Evolutionary conservation across 2,113 vertebrate species (phyloP), one percentile per base, ranked within the genome.

Genomic region (Fulica atra): DNA sequence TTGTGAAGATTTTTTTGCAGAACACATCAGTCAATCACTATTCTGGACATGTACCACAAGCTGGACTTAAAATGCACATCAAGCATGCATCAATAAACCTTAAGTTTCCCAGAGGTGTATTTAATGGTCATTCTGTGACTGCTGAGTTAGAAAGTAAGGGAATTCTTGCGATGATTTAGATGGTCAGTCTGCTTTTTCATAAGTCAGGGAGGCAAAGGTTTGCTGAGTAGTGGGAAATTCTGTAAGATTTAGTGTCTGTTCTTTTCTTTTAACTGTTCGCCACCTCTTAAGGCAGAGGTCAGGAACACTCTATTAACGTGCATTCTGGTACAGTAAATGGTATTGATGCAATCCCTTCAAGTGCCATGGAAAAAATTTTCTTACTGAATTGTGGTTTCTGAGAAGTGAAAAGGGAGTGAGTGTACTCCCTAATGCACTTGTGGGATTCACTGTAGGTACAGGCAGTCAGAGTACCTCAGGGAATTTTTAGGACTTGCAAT

Each of bases 131-230:
- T 90, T 81, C 69, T 81, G 19, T 1, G 29, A 74, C 69, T 91
- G 83, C 94, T 94, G 94, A 95, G 60, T 78, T 86, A 77, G 86
- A 96, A 94, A 89, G 64, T 56, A 86, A 93, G 80, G 91, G 77
- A 92, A 92, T 81, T 91, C 88, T 93, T 81, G 38, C 42, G 38
- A 88, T 93, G 83, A 95, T 95, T 97, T 96, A 94, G 88, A 63
- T 95, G 83, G 60, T 81, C 72, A 88, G 63, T 84, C 83, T 73
- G 25, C 28, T 84, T 88, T 89, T 93, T 84, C 76, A n/a, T 86
- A 92, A 88, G 76, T 83, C 86, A 92, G 25, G 38, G 38, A 88
- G 35, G 57, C 51, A 84, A 86, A 92, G 14, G 35, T 86, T 93
- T 95, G 92, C 91, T 94, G 91, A 93, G 56, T 86, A 84, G 68